A percentile compares a stretch with the other conserved stretches of the same genome.
Evolutionary conservation across 2,113 vertebrate genomes (phyloP).

Genomic region (Brachypteracias leptosomus): DNA sequence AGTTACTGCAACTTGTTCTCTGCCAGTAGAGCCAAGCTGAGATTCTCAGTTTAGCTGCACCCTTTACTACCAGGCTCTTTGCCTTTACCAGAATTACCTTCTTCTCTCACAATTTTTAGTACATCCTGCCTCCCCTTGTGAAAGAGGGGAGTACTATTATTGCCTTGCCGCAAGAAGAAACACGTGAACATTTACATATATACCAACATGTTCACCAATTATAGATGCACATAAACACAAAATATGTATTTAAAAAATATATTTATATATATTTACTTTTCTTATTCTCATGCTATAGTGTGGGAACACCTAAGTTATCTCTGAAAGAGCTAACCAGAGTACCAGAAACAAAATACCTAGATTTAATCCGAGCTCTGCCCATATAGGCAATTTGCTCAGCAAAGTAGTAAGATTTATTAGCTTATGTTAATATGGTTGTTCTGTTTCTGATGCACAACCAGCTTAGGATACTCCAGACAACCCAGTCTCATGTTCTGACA

Average conservation of each 20-base stretch:
- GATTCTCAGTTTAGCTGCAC: not conserved
- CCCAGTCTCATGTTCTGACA: not conserved
- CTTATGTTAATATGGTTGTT: not conserved
- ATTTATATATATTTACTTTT: not conserved
- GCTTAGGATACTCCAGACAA: not conserved
- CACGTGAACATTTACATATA: not conserved
- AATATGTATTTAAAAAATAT: not conserved
- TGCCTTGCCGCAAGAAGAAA: not conserved
- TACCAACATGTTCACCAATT: not conserved
- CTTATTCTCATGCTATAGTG: not conserved
- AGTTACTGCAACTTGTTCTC: not conserved
- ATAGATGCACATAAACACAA: not conserved
- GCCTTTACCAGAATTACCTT: not conserved
- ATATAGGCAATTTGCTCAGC: not conserved
- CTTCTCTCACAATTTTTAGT: not conserved
- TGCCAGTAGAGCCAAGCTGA: not conserved
- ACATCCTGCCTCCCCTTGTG: not conserved
- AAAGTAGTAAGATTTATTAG: not conserved
- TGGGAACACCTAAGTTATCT: not conserved
- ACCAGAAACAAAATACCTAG: not conserved
- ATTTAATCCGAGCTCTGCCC: not conserved
- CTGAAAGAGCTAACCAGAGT: not conserved
- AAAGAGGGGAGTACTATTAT: not conserved
- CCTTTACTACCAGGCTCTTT: not conserved
- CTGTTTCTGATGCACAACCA: not conserved